These are phyloP conservation scores for Mobula hypostoma DNA, from an alignment of 2,113 vertebrate species.

Conservation along the genomic window DNA sequence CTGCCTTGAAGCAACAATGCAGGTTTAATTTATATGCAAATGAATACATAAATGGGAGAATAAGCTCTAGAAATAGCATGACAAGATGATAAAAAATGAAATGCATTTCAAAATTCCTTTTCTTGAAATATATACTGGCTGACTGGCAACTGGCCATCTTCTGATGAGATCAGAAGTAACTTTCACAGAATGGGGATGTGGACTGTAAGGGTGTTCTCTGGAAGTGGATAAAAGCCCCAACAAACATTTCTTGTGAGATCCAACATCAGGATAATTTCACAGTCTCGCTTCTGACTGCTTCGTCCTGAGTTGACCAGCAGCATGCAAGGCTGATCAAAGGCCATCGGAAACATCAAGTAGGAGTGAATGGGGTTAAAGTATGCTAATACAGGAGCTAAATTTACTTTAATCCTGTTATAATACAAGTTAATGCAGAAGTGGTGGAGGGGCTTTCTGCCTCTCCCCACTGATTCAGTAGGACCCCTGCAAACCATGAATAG, in stretches of 20 bases:
- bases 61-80: constrained; percentile 79
- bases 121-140: constrained; percentile 15
- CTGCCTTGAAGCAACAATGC: constrained; percentile 94
- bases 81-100: constrained; percentile 53
- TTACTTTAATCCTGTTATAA: constrained; percentile 82
- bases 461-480: constrained; percentile 55
- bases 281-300: constrained; percentile 62
- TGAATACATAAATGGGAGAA: constrained; percentile 88
- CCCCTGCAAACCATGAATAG: constrained; percentile 67
- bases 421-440: constrained; percentile 69
- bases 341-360: constrained; percentile 69
- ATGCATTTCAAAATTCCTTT: not conserved
- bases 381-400: constrained; percentile 77
- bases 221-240: constrained; percentile 54
- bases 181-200: constrained; percentile 39
- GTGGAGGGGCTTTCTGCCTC: constrained; percentile 60
- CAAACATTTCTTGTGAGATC: constrained; percentile 59
- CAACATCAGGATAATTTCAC: constrained; percentile 70
- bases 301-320: constrained; percentile 65
- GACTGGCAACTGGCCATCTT: constrained; percentile 29
- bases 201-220: constrained; percentile 51
- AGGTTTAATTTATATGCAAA: constrained; percentile 99
- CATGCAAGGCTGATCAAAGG: constrained; percentile 79
- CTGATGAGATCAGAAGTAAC: constrained; percentile 41
- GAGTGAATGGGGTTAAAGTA: constrained; percentile 71